A percentile compares a stretch with the other conserved stretches of the same genome.
Evolutionary conservation across 2,888 invertebrate species (phyloP).

Genomic region (Brachyopa scutellaris): DNA sequence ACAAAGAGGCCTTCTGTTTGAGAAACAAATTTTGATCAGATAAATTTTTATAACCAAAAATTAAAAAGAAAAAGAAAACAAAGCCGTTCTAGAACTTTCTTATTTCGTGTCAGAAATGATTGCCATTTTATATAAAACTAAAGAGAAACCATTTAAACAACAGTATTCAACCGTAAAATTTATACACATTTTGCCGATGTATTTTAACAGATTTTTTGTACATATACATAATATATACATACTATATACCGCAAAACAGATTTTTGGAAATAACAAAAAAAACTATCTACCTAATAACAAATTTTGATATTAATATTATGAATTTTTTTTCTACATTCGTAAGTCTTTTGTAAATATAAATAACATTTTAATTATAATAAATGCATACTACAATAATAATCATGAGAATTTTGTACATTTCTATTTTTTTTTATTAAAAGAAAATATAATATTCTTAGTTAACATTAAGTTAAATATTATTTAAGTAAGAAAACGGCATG

Average conservation of each 20-base stretch:
- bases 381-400: conserved; percentile 14
- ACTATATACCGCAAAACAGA: conserved; percentile 14
- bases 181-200: conserved; percentile 66
- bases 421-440: conserved; percentile 31
- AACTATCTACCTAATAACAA: conserved; percentile 25
- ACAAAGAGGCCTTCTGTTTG: conserved; percentile 69
- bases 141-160: conserved; percentile 39
- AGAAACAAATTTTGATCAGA: conserved; percentile 51
- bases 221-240: conserved; percentile 50
- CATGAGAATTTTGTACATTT: conserved; percentile 50
- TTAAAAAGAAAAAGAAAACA: too few species aligned
- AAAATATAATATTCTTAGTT: conserved; percentile 33
- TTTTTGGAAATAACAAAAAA: conserved; percentile 25
- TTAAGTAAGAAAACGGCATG: conserved; percentile 23
- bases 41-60: conserved; percentile 6
- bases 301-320: conserved; percentile 61
- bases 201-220: conserved; percentile 58
- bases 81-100: conserved; percentile 25
- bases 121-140: conserved; percentile 54
- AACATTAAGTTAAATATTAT: conserved; percentile 38
- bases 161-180: conserved; percentile 58
- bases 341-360: conserved; percentile 63
- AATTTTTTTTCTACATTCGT: conserved; percentile 63
- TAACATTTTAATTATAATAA: conserved; percentile 7
- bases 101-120: conserved; percentile 54